Base-by-base conservation (phyloP, 2,113 vertebrate species). In the Tringa solitaria region DNA sequence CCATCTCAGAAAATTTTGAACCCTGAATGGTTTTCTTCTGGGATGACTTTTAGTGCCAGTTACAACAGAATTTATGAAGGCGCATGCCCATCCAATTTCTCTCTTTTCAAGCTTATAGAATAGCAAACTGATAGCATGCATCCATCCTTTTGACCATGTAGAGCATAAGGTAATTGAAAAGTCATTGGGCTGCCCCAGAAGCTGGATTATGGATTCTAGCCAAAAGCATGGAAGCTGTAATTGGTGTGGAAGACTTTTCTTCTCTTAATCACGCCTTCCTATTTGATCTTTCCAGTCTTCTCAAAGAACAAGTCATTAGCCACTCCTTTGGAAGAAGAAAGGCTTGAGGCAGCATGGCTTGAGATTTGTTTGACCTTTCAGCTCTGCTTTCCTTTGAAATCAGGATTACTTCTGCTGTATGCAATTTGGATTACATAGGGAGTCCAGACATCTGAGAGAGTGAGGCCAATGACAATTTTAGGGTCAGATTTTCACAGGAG, bases 281-380 rank as follows among this genome's bases (percentile, higher is more conserved):
- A 69, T 75, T 86, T 91, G 87, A 91, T 70, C 32, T 86, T 93
- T 96, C 79, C 75, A 84, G 82, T 93, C 51, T 92, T 93, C 85
- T 82, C 43, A 85, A 95, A 91, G 84, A 96, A 48, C 27, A 91
- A 80, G 79, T 90, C 75, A 63, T 95, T 88, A 96, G 54, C 75
- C 33, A 56, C 87, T 88, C 72, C 79, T 84, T 77, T 92, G 92
- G 69, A 93, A 87, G 63, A 83, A 83, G 63, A 95, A 87, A 91
- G 59, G 41, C 70, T 68, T 35, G 41, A 93, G 65, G 35, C 69
- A 82, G 54, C 37, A 32, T 37, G 41, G 63, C 41, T 85, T 79
- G 78, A 83, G 35, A 63, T 63, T 87, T 83, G 28, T 73, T 82
- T 92, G 79, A 90, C 72, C 63, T 93, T 92, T 94, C 64, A 83